These are phyloP conservation scores for Microcebus ravelobensis DNA, from an alignment of 2,113 vertebrate genomes.

Conservation along the genomic window DNA sequence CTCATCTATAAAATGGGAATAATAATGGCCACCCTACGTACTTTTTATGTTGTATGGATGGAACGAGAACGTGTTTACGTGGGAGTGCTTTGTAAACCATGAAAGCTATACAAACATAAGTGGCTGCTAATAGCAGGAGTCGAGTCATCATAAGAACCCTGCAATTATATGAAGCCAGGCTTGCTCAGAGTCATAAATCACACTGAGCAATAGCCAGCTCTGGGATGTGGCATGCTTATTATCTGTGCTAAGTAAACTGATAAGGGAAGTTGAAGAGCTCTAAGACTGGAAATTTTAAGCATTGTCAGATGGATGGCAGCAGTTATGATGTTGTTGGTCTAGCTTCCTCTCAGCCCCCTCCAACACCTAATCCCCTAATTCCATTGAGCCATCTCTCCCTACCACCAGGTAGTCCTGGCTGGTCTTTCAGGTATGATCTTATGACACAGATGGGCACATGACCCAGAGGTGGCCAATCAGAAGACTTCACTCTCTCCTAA, in stretches of 20 bases:
- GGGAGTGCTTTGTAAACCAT: neutral
- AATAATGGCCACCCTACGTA: neutral
- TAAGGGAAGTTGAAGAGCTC: slow-evolving; percentile 11
- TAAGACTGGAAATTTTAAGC: neutral
- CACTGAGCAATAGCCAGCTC: neutral
- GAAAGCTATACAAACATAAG: neutral
- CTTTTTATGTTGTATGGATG: neutral
- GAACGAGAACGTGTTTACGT: neutral
- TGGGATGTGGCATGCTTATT: neutral
- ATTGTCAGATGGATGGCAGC: neutral
- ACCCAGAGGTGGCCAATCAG: neutral
- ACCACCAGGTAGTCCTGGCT: neutral
- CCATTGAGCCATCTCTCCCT: neutral
- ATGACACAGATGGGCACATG: neutral
- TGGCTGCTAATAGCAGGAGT: neutral
- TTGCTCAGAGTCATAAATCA: neutral
- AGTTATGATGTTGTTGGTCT: neutral
- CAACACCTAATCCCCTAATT: neutral
- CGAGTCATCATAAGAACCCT: neutral
- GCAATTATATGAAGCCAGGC: neutral
- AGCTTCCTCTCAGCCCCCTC: neutral
- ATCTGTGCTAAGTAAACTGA: neutral
- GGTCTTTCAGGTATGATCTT: neutral
- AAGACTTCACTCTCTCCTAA: neutral
- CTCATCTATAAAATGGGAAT: neutral